Evolutionary conservation across 2,797 vertebrate species (phyloP).

Genomic region (Arremon brunneinucha): DNA sequence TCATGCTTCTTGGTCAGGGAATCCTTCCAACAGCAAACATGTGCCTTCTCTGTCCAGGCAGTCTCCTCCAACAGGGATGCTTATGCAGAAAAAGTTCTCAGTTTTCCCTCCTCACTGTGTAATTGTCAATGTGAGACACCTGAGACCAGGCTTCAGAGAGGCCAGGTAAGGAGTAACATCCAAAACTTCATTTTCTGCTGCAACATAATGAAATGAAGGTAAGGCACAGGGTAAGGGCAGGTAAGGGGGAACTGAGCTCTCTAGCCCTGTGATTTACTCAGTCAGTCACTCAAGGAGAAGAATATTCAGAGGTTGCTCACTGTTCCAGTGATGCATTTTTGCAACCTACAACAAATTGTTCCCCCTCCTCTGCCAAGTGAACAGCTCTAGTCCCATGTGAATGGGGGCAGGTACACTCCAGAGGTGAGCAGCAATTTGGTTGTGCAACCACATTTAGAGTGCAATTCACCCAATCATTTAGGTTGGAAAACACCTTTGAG

Average conservation of each 20-base stretch:
- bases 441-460: background rate
- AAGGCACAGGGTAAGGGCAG: background rate
- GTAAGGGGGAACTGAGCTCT: background rate
- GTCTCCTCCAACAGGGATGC: background rate
- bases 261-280: background rate
- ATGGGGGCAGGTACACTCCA: background rate
- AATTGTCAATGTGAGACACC: background rate
- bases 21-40: background rate
- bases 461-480: background rate
- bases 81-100: background rate
- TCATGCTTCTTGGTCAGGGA: background rate
- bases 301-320: background rate
- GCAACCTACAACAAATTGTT: background rate
- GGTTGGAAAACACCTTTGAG: background rate
- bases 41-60: rapidly evolving
- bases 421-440: rapidly evolving
- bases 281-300: background rate
- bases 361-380: background rate
- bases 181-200: background rate
- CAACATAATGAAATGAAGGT: background rate
- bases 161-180: background rate
- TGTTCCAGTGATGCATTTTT: background rate
- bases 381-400: background rate
- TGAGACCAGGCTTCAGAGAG: background rate
- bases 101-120: background rate